These are phyloP conservation scores for Clarias pachynema DNA, from an alignment of 2,797 vertebrate genomes.

Conservation along the genomic window DNA sequence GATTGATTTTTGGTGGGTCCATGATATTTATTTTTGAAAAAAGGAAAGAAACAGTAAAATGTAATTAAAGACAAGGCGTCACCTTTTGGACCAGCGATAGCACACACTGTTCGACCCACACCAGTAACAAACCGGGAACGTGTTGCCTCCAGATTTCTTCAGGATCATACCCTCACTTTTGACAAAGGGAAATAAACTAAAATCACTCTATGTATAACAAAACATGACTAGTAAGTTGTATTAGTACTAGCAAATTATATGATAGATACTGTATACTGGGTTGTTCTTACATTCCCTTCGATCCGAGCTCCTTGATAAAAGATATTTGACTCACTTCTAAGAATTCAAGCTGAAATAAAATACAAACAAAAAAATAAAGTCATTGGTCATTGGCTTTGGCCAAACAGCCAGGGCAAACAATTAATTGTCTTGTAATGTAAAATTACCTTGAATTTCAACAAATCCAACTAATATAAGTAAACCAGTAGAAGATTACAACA, in stretches of 20 bases:
- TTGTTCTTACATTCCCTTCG: constrained; percentile 56
- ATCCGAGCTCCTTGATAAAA: constrained; percentile 57
- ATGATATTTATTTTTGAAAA: constrained; percentile 13
- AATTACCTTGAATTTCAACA: neutral
- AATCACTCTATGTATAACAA: neutral
- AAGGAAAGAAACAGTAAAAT: neutral
- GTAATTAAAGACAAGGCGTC: neutral
- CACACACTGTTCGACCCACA: constrained; percentile 63
- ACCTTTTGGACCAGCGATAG: constrained; percentile 65
- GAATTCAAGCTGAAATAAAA: constrained; percentile 53
- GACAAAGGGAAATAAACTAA: constrained; percentile 1
- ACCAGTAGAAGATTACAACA: neutral
- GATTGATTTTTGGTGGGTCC: neutral
- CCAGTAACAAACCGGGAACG: constrained; percentile 61
- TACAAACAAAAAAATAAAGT: constrained; percentile 30
- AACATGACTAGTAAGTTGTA: neutral
- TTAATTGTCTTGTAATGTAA: neutral
- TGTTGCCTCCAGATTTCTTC: constrained; percentile 64
- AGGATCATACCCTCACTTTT: constrained; percentile 61
- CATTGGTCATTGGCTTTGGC: constrained; percentile 11
- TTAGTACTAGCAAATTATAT: neutral
- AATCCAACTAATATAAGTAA: neutral
- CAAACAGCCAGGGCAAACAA: constrained; percentile 14
- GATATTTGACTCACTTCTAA: constrained; percentile 58
- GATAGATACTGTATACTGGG: constrained; percentile 6